phyloP scores from a whole-genome alignment of 2,797 vertebrate species.

The Myotis pilosus region DNA sequence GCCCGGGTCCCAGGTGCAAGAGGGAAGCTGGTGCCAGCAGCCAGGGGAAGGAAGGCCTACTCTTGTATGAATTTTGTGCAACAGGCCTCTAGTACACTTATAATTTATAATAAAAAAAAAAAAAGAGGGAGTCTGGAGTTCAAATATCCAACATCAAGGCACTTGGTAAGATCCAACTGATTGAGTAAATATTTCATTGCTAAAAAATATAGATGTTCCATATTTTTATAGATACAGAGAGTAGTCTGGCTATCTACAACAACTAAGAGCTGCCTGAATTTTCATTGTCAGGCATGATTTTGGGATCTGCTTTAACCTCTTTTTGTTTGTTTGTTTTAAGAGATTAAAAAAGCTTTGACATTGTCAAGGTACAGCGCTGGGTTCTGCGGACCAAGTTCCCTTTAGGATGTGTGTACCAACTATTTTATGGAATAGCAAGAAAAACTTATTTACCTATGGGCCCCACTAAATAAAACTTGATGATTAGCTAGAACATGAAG shows the following conservation, averaged over 20 bases:
- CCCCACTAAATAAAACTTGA: not conserved
- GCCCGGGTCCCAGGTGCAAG: too few species aligned
- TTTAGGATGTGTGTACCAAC: not conserved
- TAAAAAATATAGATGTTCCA: not conserved
- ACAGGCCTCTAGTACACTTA: not conserved
- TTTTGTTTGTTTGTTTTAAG: not conserved
- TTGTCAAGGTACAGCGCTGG: not conserved
- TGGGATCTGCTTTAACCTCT: not conserved
- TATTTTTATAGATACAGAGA: not conserved
- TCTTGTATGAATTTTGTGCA: too few species aligned
- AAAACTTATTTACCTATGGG: not conserved
- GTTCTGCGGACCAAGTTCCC: not conserved
- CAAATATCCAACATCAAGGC: not conserved
- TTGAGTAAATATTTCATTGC: not conserved
- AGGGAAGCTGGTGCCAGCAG: too few species aligned
- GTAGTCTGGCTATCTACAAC: not conserved
- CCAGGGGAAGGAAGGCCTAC: too few species aligned
- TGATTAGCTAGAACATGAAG: not conserved
- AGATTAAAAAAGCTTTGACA: not conserved
- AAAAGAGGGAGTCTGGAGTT: not conserved
- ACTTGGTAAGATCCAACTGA: not conserved
- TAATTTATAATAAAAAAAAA: slow-evolving; percentile 2
- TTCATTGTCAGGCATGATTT: not conserved
- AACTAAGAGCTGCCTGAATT: not conserved
- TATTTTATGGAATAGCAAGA: not conserved